Base-by-base conservation (phyloP, 2,888 invertebrate genomes). In the Ochropleura leucogaster region DNA sequence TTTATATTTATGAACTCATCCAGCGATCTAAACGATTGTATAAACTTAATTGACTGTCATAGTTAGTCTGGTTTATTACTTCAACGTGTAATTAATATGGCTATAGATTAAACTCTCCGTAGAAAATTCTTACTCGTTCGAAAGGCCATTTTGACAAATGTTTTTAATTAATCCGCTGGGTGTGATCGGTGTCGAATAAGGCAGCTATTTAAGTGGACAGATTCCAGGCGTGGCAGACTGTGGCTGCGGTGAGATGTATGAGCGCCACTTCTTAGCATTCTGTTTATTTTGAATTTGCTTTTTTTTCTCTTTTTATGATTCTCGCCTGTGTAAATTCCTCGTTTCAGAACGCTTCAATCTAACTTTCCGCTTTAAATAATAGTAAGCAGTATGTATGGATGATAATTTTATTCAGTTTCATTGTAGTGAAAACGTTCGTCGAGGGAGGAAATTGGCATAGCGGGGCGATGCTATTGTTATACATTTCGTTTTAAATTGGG, bases 401-500 rank as follows among this genome's bases (percentile, higher is more conserved):
- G 93, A 93, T 94, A 94, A 95, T 95, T 94, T 94, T 94, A 95
- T 94, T 95, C 94, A 91, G 90, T 92, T 93, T 93, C 95, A 94
- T 94, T 93, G 91, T 93, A 92, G 91, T 90, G 91, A 92, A 91
- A 91, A 91, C 92, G 91, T 92, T 93, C 87, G 90, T 90, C 90
- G 93, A 90, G 93, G 94, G 94, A 94, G 96, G 95, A 95, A 96
- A 96, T 96, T 95, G 95, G 95, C 94, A 94, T 92, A 93, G 93
- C 95, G 89, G 92, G 93, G 93, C 90, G 89, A 90, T 91, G 93
- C 95, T 93, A 95, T 95, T 96, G 96, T 95, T 95, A 95, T 93
- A 94, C 93, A 94, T 95, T 95, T 94, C 95, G 92, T 92, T 95
- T 96, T 95, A 95, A 96, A 96, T 95, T 95, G 95, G 93, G 95